Evolutionary conservation across 2,113 vertebrate species (phyloP).

Genomic region (Antechinus flavipes): DNA sequence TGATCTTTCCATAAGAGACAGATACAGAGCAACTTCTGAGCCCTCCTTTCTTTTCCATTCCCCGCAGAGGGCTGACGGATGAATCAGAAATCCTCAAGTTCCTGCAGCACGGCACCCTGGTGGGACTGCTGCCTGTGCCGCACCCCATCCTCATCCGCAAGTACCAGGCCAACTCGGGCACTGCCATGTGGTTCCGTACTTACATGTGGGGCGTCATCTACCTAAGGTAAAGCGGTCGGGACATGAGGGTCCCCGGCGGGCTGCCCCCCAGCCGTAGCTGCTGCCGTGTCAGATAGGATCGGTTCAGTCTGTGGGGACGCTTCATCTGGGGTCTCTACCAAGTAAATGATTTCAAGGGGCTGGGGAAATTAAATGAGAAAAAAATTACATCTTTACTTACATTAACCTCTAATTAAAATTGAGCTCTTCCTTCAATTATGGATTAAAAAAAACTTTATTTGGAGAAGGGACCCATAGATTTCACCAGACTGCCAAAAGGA

Average conservation of each 20-base stretch:
- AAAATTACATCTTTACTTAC: neutral
- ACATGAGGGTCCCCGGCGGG: neutral
- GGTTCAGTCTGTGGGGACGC: fast-evolving
- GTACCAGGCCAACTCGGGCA: constrained; percentile 98
- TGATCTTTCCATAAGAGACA: neutral
- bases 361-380: neutral
- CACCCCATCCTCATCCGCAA: constrained; percentile 99
- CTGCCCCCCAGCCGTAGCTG: neutral
- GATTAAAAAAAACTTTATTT: neutral
- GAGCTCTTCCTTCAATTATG: neutral
- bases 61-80: constrained; percentile 93
- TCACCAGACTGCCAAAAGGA: neutral
- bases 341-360: neutral
- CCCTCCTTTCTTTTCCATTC: neutral
- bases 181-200: constrained; percentile 99
- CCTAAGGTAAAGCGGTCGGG: constrained; percentile 89
- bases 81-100: constrained; percentile 98
- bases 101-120: constrained; percentile 97
- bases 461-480: neutral
- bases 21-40: neutral
- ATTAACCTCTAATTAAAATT: neutral
- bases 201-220: constrained; percentile 99
- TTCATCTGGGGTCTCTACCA: neutral
- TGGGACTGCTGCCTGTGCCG: constrained; percentile 96
- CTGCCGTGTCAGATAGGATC: neutral